These are phyloP conservation scores for Sciurus vulgaris DNA, from an alignment of 2,797 vertebrate genomes.

Conservation along the genomic window DNA sequence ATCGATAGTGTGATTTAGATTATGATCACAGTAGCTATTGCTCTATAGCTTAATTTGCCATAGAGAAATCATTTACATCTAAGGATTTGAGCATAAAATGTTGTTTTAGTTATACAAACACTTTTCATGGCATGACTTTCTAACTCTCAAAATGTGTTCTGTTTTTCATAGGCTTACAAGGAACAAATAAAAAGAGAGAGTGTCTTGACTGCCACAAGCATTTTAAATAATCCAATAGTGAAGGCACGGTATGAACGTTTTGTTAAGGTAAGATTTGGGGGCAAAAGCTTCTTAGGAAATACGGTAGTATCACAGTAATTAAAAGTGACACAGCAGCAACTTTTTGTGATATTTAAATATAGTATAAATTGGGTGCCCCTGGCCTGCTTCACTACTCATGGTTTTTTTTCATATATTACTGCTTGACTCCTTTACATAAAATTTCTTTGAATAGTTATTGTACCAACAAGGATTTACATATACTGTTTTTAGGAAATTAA, in stretches of 20 bases:
- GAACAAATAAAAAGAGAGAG: conserved; percentile 94
- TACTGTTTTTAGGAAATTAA: neutral
- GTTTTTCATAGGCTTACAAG: conserved; percentile 90
- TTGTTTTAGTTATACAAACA: conserved; percentile 27
- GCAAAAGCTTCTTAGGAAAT: neutral
- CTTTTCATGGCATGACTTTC: conserved; percentile 44
- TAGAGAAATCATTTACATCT: conserved; percentile 61
- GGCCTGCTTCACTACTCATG: neutral
- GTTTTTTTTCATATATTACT: conserved; percentile 26
- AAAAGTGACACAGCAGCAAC: neutral
- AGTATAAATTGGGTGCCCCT: neutral
- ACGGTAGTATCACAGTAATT: conserved; percentile 1
- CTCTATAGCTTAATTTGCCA: conserved; percentile 18
- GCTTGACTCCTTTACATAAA: neutral
- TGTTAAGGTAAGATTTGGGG: conserved; percentile 90
- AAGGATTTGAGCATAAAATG: conserved; percentile 27
- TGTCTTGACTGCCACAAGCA: conserved; percentile 93
- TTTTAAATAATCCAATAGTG: conserved; percentile 93
- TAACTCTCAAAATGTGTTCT: conserved; percentile 13
- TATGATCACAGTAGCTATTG: neutral
- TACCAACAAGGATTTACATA: neutral
- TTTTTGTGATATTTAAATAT: conserved; percentile 20
- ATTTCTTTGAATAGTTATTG: neutral
- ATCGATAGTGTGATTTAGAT: neutral
- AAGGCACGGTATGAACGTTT: conserved; percentile 92